A percentile compares a stretch with the other conserved stretches of the same genome.
Evolutionary conservation across 2,888 invertebrate species (phyloP).

Genomic region (Parnassius glacialis): DNA sequence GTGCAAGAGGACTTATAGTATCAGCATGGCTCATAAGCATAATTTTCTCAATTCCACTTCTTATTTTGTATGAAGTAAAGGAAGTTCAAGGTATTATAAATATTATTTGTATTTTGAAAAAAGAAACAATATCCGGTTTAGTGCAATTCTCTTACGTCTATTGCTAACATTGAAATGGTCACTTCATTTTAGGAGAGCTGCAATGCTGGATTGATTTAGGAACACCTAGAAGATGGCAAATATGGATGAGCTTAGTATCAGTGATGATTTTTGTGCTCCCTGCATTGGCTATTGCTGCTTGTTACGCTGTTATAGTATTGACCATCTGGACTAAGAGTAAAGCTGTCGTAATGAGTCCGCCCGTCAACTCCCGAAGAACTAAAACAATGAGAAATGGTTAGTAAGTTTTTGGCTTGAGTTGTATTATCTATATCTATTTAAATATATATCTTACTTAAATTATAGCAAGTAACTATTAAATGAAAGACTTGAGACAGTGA

Average conservation of each 20-base stretch:
- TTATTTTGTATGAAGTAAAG: conserved; percentile 90
- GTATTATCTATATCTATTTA: neutral
- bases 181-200: conserved; percentile 76
- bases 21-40: conserved; percentile 92
- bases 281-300: conserved; percentile 92
- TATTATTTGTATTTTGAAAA: neutral
- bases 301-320: conserved; percentile 94
- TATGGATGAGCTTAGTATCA: conserved; percentile 93
- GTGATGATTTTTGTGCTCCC: conserved; percentile 91
- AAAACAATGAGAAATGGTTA: conserved; percentile 67
- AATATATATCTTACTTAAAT: too few relatives aligned
- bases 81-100: conserved; percentile 84
- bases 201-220: conserved; percentile 96
- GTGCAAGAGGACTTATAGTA: conserved; percentile 89
- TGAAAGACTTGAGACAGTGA: too few relatives aligned
- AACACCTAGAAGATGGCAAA: conserved; percentile 88
- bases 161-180: too few relatives aligned
- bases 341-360: conserved; percentile 81
- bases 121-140: neutral
- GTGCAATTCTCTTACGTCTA: too few relatives aligned
- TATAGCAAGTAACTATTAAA: too few relatives aligned
- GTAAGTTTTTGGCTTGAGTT: conserved; percentile 19
- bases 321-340: conserved; percentile 95
- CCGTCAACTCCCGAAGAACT: conserved; percentile 66
- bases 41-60: conserved; percentile 90